Evolutionary conservation across 2,888 invertebrate genomes (phyloP).

Genomic region (Lucinisca nassula): DNA sequence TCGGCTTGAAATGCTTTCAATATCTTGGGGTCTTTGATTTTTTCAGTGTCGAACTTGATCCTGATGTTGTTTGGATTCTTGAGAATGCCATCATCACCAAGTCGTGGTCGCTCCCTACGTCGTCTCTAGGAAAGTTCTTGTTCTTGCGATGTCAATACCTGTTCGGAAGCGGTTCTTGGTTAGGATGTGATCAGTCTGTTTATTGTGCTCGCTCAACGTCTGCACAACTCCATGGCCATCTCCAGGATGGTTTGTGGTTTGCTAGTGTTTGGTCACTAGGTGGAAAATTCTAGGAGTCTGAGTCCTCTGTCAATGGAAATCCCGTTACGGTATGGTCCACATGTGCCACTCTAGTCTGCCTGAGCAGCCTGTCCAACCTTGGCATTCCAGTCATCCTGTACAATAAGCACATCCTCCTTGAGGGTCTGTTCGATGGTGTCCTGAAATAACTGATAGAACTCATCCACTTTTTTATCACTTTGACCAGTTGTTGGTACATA

Average conservation of each 20-base stretch:
- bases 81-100: too few species aligned
- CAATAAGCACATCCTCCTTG: constrained; percentile 55
- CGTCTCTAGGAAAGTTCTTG: too few species aligned
- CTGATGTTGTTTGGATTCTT: too few species aligned
- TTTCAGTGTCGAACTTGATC: too few species aligned
- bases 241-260: constrained; percentile 52
- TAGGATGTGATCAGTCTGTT: too few species aligned
- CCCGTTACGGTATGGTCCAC: constrained; percentile 28
- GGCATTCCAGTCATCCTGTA: constrained; percentile 64
- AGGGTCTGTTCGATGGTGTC: constrained; percentile 33
- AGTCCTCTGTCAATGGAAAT: constrained; percentile 39
- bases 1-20: too few species aligned
- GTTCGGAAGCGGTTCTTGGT: too few species aligned
- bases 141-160: too few species aligned
- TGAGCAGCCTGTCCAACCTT: constrained; percentile 48
- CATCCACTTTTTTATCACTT: constrained; percentile 44
- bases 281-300: constrained; percentile 54
- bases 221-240: too few species aligned
- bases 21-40: too few species aligned
- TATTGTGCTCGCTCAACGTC: too few species aligned
- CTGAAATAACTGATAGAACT: constrained; percentile 51
- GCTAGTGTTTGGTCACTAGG: constrained; percentile 34
- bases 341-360: constrained; percentile 37
- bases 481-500: constrained; percentile 58
- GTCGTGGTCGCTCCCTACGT: too few species aligned